Conservation (phyloP, 2,797 vertebrate genomes). For the Coregonus sp. region DNA sequence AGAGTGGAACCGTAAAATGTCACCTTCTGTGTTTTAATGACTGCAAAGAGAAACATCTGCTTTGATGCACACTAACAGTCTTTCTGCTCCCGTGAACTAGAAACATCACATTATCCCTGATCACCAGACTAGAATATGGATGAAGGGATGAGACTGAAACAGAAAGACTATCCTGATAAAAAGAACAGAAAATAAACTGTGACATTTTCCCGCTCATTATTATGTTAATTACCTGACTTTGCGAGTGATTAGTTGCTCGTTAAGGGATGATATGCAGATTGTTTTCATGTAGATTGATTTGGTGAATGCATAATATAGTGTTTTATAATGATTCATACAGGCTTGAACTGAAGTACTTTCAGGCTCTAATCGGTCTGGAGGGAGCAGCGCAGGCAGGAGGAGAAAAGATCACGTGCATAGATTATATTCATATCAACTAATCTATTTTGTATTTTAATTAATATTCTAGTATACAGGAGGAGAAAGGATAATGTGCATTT, state of each 20-base stretch:
- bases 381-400: not conserved
- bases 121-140: conserved; percentile 4
- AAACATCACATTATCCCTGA: conserved; percentile 10
- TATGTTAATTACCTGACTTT: conserved; percentile 48
- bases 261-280: conserved; percentile 40
- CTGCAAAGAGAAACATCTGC: not conserved
- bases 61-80: not conserved
- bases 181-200: not conserved
- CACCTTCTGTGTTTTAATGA: not conserved
- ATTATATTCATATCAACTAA: not conserved
- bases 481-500: not conserved
- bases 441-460: not conserved
- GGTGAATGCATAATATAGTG: conserved; percentile 30
- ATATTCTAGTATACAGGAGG: not conserved
- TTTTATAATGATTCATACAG: not conserved
- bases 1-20: not conserved
- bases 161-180: not conserved
- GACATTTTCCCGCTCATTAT: conserved; percentile 24
- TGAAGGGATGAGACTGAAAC: not conserved
- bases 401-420: not conserved
- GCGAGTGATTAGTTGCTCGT: conserved; percentile 42
- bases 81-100: conserved; percentile 21
- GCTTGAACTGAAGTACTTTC: not conserved
- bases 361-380: not conserved
- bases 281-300: conserved; percentile 35